phyloP scores from a whole-genome alignment of 2,888 invertebrate species.

The Dascillus cervinus region DNA sequence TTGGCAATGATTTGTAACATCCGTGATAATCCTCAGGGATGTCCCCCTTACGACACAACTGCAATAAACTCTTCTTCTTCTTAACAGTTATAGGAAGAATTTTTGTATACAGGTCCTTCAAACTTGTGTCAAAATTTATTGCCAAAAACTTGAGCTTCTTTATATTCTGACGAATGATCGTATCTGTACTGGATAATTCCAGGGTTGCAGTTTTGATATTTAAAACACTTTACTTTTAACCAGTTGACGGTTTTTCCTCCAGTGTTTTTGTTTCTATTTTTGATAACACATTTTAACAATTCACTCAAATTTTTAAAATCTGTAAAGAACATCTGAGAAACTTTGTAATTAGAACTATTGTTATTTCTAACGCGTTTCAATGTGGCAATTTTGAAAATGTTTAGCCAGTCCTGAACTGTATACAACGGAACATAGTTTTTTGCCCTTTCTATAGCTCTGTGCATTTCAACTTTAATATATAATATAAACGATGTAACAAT shows the following conservation, averaged over 20 bases:
- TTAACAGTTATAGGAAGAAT: too few species aligned
- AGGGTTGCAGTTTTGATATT: conserved; percentile 2
- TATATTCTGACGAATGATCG: too few species aligned
- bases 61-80: conserved; percentile 8
- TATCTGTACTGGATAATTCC: background rate
- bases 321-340: background rate
- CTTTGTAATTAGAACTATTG: conserved; percentile 1
- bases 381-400: conserved; percentile 5
- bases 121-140: too few species aligned
- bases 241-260: conserved; percentile 3
- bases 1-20: conserved; percentile 3
- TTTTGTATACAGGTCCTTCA: too few species aligned
- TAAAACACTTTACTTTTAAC: conserved; percentile 4
- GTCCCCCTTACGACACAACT: conserved; percentile 3
- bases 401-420: conserved; percentile 3
- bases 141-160: too few species aligned
- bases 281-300: background rate
- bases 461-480: too few species aligned
- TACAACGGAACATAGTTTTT: conserved; percentile 5
- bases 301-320: conserved; percentile 1
- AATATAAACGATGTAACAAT: too few species aligned
- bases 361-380: conserved; percentile 3
- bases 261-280: conserved; percentile 1
- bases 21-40: conserved; percentile 3
- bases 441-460: conserved; percentile 1